phyloP scores from a whole-genome alignment of 2,113 vertebrate genomes.

The Amphilophus citrinellus region DNA sequence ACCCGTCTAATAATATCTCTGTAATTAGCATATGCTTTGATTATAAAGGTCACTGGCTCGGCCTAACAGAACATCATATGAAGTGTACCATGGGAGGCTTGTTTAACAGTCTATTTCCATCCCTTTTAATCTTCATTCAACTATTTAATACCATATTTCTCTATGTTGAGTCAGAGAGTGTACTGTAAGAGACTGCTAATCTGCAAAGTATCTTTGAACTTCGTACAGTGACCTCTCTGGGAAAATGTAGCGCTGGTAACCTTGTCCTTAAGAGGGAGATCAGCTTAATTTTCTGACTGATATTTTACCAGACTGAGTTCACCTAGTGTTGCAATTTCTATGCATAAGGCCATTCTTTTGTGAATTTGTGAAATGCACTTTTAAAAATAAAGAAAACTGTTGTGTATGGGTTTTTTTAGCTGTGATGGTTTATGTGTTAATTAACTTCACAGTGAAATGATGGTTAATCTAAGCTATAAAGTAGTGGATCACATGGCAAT shows the following conservation, averaged over 20 bases:
- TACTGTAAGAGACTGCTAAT: conserved; percentile 40
- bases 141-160: conserved; percentile 52
- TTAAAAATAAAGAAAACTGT: neutral
- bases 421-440: neutral
- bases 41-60: conserved; percentile 77
- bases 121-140: conserved; percentile 68
- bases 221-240: neutral
- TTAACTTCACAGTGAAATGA: neutral
- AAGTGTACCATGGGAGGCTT: conserved; percentile 63
- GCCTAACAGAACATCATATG: conserved; percentile 61
- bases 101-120: conserved; percentile 72
- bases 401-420: neutral
- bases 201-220: conserved; percentile 8
- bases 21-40: conserved; percentile 79
- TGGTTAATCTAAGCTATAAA: too few species aligned
- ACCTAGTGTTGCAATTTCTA: neutral
- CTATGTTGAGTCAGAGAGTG: conserved; percentile 42
- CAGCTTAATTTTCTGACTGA: neutral
- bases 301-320: neutral
- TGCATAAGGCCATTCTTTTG: neutral
- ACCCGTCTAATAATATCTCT: conserved; percentile 69
- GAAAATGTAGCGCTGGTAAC: conserved; percentile 6
- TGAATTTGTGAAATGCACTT: neutral
- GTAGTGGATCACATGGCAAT: neutral
- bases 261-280: conserved; percentile 8